Base-by-base conservation (phyloP, 2,888 invertebrate species). In the Notocelia uddmanniana region DNA sequence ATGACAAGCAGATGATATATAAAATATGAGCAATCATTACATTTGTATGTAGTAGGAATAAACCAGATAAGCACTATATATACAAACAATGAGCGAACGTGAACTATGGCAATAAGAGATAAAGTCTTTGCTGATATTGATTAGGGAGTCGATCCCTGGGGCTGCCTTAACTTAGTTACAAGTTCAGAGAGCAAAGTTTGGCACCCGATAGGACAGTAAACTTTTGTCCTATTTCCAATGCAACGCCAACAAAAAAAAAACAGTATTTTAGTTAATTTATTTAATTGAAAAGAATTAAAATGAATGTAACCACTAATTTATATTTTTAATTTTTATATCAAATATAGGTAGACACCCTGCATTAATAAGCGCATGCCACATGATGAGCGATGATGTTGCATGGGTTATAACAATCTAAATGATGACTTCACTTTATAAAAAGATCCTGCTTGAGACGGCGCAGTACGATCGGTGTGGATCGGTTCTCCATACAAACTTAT, bases 111-210 rank as follows among this genome's bases (percentile, higher is more conserved):
- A 31, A 60, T 54, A 71, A 67, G 79, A 78, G 77, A 74, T 76
- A 68, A 82, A 81, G 81, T 79, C 69, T 76, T 81, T 74, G 76
- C 77, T 78, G 83, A 85, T 89, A 91, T 91, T 87, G 89, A 91
- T 90, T 87, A 83, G 81, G 74, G 74, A 80, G 76, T 81, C 80
- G 69, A 84, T 85, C 86, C 83, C 85, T 63, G 75, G 86, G 87
- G 87, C 83, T 83, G 85, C 83, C 80, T 87, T 91, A 92, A 93
- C 88, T 90, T 77, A 87, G 89, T 92, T 92, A 90, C 83, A 84
- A 92, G 88, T 92, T 90, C 82, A 84, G 83, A 90, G 85, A 91
- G 91, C 88, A 91, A 92, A 92, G 91, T 92, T 91, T 86, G 74
- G 80, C 80, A 75, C 78, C 79, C 77, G 77, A 81, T 83, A 81